These are phyloP conservation scores for Heliconius hewitsoni DNA, from an alignment of 1,140 invertebrate species.

Conservation along the genomic window DNA sequence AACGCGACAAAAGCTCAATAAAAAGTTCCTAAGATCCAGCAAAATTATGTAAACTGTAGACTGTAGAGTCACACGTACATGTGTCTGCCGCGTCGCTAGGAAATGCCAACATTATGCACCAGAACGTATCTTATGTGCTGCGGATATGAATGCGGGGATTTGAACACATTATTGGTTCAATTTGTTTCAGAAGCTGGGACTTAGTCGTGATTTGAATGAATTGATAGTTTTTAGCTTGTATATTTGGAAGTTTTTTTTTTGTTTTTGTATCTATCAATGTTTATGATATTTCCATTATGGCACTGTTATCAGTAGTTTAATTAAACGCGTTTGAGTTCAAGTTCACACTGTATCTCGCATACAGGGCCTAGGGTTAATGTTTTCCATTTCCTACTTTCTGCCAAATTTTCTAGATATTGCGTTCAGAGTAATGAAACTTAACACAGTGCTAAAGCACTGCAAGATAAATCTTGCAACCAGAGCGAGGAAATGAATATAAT, in stretches of 20 bases:
- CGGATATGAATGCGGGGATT: slow-evolving; percentile 7
- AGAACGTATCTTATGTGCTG: neutral
- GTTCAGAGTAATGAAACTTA: too few relatives aligned
- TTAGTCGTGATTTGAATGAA: neutral
- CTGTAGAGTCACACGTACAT: neutral
- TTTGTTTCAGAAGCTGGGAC: neutral
- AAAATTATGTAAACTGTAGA: neutral
- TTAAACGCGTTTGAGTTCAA: too few relatives aligned
- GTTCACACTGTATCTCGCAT: too few relatives aligned
- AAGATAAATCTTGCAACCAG: too few relatives aligned
- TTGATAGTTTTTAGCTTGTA: neutral
- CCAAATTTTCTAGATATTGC: too few relatives aligned
- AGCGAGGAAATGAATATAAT: too few relatives aligned
- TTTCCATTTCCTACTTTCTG: too few relatives aligned
- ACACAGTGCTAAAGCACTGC: too few relatives aligned
- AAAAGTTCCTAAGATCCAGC: neutral
- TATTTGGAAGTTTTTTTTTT: neutral
- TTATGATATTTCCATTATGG: too few relatives aligned
- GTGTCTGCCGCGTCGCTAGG: neutral
- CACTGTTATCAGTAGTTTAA: too few relatives aligned
- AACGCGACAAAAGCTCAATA: neutral
- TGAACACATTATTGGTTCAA: slow-evolving; percentile 2
- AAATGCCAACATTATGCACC: neutral
- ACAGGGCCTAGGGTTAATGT: too few relatives aligned
- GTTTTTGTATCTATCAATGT: too few relatives aligned